phyloP scores from a whole-genome alignment of 2,888 invertebrate species.

The Lithosia quadra region DNA sequence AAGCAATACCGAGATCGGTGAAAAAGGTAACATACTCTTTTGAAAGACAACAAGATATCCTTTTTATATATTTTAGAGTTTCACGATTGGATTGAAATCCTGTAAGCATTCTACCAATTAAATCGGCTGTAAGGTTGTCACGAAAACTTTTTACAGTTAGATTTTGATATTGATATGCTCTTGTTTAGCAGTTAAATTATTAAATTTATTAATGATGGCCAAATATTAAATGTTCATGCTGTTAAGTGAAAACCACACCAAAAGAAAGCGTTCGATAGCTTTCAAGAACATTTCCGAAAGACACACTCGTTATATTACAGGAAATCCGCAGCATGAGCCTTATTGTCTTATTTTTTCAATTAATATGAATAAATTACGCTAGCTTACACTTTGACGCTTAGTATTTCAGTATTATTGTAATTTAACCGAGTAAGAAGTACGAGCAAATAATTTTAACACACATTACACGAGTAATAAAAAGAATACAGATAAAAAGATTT shows the following conservation, averaged over 20 bases:
- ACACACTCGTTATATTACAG: conserved; percentile 37
- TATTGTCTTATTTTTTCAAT: not conserved
- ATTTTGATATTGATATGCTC: not conserved
- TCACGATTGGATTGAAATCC: not conserved
- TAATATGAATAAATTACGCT: not conserved
- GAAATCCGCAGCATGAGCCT: conserved; percentile 54
- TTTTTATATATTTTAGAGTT: too few relatives aligned
- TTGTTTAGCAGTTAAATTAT: conserved; percentile 47
- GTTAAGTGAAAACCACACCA: conserved; percentile 43
- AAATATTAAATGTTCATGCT: conserved; percentile 24
- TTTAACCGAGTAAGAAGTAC: not conserved
- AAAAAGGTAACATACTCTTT: too few relatives aligned
- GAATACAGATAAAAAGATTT: not conserved
- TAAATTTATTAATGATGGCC: conserved; percentile 53
- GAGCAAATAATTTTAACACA: too few relatives aligned
- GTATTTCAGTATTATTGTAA: not conserved
- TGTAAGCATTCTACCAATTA: not conserved
- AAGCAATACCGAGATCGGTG: too few relatives aligned
- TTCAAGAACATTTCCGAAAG: conserved; percentile 32
- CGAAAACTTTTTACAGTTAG: not conserved
- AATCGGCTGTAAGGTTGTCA: not conserved
- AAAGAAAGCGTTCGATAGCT: conserved; percentile 44
- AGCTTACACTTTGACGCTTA: not conserved
- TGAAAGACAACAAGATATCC: too few relatives aligned
- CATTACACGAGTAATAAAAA: not conserved